phyloP scores from a whole-genome alignment of 2,888 invertebrate species.

The Heliothis peltigera region DNA sequence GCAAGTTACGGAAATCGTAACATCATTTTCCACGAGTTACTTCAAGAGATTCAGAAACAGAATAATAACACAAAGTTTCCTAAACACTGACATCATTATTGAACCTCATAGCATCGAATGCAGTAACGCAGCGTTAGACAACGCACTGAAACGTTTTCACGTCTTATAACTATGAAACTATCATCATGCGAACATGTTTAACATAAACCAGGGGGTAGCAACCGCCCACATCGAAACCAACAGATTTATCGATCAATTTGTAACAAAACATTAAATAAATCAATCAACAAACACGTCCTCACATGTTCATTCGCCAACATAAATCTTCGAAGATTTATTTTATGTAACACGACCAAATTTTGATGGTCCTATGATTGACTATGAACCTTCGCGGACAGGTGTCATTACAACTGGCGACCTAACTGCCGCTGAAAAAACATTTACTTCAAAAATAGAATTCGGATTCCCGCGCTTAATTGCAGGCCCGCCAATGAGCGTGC shows the following conservation, averaged over 20 bases:
- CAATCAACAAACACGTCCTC: constrained; percentile 80
- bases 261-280: constrained; percentile 82
- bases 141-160: constrained; percentile 30
- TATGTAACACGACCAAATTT: constrained; percentile 77
- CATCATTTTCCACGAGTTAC: no score
- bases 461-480: constrained; percentile 89
- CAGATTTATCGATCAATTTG: constrained; percentile 80
- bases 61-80: constrained; percentile 6
- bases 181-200: constrained; percentile 66
- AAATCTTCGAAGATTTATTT: constrained; percentile 84
- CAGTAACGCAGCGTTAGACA: constrained; percentile 37
- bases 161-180: constrained; percentile 64
- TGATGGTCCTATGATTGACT: constrained; percentile 65
- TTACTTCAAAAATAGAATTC: constrained; percentile 89
- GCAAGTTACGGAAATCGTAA: no score
- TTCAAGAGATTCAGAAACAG: neutral
- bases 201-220: constrained; percentile 52
- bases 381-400: constrained; percentile 71
- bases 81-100: constrained; percentile 2
- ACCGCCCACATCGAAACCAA: constrained; percentile 78
- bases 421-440: constrained; percentile 85
- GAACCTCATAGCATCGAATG: constrained; percentile 19
- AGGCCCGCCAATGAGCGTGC: constrained; percentile 84
- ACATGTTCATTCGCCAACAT: constrained; percentile 83
- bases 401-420: constrained; percentile 75